Conservation (phyloP, 2,888 invertebrate genomes). For the Pseudococcus longispinus region DNA sequence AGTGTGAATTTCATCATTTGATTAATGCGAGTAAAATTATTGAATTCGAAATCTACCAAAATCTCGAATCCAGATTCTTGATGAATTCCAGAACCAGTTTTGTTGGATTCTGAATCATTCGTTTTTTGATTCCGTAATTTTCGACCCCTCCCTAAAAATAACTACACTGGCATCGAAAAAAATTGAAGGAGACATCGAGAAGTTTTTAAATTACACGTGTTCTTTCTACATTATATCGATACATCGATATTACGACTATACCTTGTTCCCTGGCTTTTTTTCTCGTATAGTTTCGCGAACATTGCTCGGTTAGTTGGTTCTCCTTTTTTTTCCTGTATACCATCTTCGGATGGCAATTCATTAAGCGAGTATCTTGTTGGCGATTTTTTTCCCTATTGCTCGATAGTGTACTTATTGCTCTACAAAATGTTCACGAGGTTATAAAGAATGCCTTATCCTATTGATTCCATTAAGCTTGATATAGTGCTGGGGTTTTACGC, state of each 20-base stretch:
- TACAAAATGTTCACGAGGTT: slow-evolving; percentile 43
- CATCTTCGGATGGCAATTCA: slow-evolving; percentile 17
- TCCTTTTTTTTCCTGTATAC: neutral
- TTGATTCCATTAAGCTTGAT: slow-evolving; percentile 45
- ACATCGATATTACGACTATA: neutral
- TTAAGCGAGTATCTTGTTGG: slow-evolving; percentile 28
- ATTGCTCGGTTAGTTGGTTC: neutral
- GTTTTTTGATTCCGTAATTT: too few species aligned
- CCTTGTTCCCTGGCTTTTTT: neutral
- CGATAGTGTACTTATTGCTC: slow-evolving; percentile 25
- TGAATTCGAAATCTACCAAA: too few species aligned
- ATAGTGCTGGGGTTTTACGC: slow-evolving; percentile 25
- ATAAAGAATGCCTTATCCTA: slow-evolving; percentile 45
- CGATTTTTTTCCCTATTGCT: neutral
- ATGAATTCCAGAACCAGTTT: too few species aligned
- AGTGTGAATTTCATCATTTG: too few species aligned
- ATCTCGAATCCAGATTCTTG: too few species aligned
- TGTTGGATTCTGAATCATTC: too few species aligned
- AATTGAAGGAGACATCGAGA: too few species aligned
- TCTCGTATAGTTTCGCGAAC: neutral
- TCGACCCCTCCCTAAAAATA: too few species aligned
- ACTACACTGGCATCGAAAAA: too few species aligned
- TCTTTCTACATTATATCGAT: neutral
- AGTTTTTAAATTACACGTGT: neutral
- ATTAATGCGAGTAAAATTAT: too few species aligned